phyloP scores from a whole-genome alignment of 2,113 vertebrate genomes.

The Oryzias celebensis region DNA sequence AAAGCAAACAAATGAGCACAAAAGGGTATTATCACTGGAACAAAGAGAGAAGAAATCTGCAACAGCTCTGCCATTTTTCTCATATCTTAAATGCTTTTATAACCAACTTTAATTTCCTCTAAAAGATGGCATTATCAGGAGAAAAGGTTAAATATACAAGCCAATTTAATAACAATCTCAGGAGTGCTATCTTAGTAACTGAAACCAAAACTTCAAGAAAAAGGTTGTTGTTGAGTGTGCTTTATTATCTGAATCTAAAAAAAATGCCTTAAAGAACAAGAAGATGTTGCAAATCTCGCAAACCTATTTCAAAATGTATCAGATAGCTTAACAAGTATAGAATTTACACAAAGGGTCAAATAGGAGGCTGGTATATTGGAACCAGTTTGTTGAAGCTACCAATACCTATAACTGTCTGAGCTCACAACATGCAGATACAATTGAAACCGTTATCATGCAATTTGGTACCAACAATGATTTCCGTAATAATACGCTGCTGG shows the following conservation, averaged over 20 bases:
- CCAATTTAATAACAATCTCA: conserved; percentile 70
- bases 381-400: background rate
- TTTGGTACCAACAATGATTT: conserved; percentile 62
- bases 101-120: conserved; percentile 75
- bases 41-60: conserved; percentile 27
- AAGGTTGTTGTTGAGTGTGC: conserved; percentile 52
- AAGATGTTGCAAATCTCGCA: conserved; percentile 12
- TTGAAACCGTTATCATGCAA: conserved; percentile 55
- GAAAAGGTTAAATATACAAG: conserved; percentile 71
- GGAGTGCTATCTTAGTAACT: conserved; percentile 47
- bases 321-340: background rate
- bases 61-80: conserved; percentile 55
- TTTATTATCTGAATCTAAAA: conserved; percentile 21
- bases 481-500: conserved; percentile 60
- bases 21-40: conserved; percentile 47
- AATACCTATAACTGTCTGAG: conserved; percentile 5
- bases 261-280: conserved; percentile 16
- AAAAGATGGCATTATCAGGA: conserved; percentile 73
- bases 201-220: conserved; percentile 58
- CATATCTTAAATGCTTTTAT: conserved; percentile 65
- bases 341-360: background rate
- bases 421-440: conserved; percentile 13
- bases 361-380: too few species aligned
- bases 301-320: conserved; percentile 8
- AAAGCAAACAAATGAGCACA: conserved; percentile 53